Percentiles rank a stretch among this genome's conserved stretches.
These are phyloP conservation scores for Tanytarsus gracilentus DNA, from an alignment of 2,888 invertebrate species.

Conservation along the genomic window DNA sequence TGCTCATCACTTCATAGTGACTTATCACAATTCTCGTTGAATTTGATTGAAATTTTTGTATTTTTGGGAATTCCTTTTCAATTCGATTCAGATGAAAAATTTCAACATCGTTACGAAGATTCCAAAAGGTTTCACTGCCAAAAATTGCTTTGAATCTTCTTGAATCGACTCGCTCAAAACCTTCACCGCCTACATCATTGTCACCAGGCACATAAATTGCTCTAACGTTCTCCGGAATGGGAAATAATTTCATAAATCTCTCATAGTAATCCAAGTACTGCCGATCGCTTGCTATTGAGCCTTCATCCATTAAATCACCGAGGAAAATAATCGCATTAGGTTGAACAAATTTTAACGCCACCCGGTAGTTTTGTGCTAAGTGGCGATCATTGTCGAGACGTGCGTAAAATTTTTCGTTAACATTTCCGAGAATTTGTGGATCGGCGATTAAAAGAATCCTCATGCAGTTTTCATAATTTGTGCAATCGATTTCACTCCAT, in stretches of 20 bases:
- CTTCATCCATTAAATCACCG: conserved; percentile 94
- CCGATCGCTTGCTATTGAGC: conserved; percentile 61
- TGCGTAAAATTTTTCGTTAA: conserved; percentile 60
- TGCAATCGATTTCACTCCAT: conserved; percentile 40
- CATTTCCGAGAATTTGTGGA: conserved; percentile 83
- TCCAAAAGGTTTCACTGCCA: conserved; percentile 55
- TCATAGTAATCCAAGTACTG: conserved; percentile 67
- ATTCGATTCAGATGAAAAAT: conserved; percentile 69
- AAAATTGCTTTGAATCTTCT: conserved; percentile 66
- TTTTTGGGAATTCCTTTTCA: conserved; percentile 41
- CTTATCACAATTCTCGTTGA: conserved; percentile 55
- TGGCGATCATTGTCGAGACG: conserved; percentile 87
- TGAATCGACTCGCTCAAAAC: conserved; percentile 60
- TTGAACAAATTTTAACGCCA: conserved; percentile 42
- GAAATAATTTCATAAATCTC: conserved; percentile 62
- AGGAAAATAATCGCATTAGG: conserved; percentile 83
- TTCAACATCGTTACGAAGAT: conserved; percentile 50
- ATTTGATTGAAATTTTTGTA: conserved; percentile 42
- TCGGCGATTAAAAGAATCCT: conserved; percentile 72
- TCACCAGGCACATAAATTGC: conserved; percentile 87
- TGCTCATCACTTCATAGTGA: conserved; percentile 52
- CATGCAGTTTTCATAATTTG: conserved; percentile 48
- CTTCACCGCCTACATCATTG: conserved; percentile 96
- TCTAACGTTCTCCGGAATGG: conserved; percentile 42
- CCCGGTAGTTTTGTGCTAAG: conserved; percentile 30